These are phyloP conservation scores for Leucophenga maculata DNA, from an alignment of 2,888 invertebrate genomes.

Conservation along the genomic window DNA sequence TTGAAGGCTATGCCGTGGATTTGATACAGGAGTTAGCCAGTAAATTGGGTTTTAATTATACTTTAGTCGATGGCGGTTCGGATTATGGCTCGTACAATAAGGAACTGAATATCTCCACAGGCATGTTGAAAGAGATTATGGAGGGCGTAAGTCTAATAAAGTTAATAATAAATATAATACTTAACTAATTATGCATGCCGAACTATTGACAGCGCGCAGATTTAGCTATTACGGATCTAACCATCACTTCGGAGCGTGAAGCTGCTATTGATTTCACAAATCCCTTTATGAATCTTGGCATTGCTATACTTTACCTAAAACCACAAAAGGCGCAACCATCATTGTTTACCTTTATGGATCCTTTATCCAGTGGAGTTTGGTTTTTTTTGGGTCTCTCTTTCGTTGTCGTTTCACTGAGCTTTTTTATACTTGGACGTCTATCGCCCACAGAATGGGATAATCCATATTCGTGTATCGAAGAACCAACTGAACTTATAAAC, in stretches of 20 bases:
- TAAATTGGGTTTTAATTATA: constrained; percentile 86
- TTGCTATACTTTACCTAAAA: constrained; percentile 90
- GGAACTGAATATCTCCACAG: constrained; percentile 82
- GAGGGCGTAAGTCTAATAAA: constrained; percentile 73
- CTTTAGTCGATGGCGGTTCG: constrained; percentile 83
- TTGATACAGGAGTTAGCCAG: constrained; percentile 85
- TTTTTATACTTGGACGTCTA: constrained; percentile 85
- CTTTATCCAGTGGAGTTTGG: constrained; percentile 90
- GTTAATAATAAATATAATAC: background rate
- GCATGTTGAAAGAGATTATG: constrained; percentile 88
- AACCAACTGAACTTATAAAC: constrained; percentile 87
- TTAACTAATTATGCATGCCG: background rate
- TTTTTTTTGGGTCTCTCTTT: constrained; percentile 83
- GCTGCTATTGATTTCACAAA: constrained; percentile 93
- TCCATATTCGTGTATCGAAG: constrained; percentile 87
- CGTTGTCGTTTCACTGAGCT: constrained; percentile 82
- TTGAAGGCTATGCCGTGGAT: constrained; percentile 91
- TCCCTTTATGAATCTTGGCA: constrained; percentile 95
- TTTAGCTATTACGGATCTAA: constrained; percentile 92
- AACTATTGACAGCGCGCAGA: constrained; percentile 80
- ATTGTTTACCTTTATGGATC: constrained; percentile 92
- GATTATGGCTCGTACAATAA: constrained; percentile 81
- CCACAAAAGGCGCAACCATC: constrained; percentile 88
- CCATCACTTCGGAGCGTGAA: constrained; percentile 89
- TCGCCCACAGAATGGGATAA: constrained; percentile 92